Base-by-base conservation (phyloP, 2,113 vertebrate genomes). In the Gallinago media region DNA sequence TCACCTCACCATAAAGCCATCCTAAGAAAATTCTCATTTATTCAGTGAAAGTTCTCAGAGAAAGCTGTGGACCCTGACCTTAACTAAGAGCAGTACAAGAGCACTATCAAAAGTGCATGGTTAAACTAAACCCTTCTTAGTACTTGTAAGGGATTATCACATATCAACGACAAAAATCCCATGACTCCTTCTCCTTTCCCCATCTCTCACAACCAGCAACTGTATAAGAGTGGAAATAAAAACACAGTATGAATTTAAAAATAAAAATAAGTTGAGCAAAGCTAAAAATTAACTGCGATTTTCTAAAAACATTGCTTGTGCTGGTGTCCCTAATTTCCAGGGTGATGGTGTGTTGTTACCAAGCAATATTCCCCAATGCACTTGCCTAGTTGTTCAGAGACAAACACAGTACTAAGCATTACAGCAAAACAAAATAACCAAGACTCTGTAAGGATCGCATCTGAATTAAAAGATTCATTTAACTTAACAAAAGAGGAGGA, bases 151-250 rank as follows among this genome's bases (percentile, higher is more conserved):
- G 31, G 71, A 73, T 85, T 76, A 9, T 25, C 67, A 58, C 38
- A 80, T 49, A 26, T 17, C 17, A 84, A 52, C 18, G 25, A 83
- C 10, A 49, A 84, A 58, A 88, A 0, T 5, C 9, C 3, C 8
- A 34, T 1, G 18, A 44, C 31, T 44, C 4, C 14, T 20, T 7
- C n/a, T 8, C 19, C 5, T 26, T 17, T 2, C 2, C 3, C 10
- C 26, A 15, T 5, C 31, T 84, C 56, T 78, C 76, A 84, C 26
- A 84, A 52, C 12, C 29, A 50, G 67, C 25, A 85, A 12, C 31
- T 21, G 14, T 11, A 0, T 46, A 68, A 81, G 23, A 52, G 16
- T 26, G 44, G 36, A n/a, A 74, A 19, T 29, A 79, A 82, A 14
- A 80, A 72, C 25, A 61, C 1, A 3, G 20, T 1, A 29, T 0